A percentile compares a stretch with the other conserved stretches of the same genome.
Evolutionary conservation across 2,888 invertebrate species (phyloP).

Genomic region (Spialia ferax): DNA sequence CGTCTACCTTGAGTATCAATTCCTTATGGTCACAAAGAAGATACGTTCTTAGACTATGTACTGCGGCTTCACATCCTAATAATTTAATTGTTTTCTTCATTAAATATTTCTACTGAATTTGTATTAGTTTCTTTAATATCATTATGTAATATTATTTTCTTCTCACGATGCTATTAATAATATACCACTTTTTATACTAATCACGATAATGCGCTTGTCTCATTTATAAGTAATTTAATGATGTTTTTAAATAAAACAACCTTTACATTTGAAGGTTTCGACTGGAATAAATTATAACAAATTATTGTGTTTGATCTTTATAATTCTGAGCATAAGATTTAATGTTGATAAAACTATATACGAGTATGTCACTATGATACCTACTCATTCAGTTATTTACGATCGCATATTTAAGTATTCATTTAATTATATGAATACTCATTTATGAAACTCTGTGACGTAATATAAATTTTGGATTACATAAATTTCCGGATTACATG

Average conservation of each 20-base stretch:
- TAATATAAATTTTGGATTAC: neutral
- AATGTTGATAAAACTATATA: neutral
- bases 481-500: neutral
- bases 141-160: neutral
- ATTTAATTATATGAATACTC: neutral
- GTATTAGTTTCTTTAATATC: neutral
- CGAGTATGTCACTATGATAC: neutral
- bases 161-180: neutral
- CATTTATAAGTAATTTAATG: slow-evolving; percentile 2
- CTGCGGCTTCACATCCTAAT: too few species aligned
- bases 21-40: too few species aligned
- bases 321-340: neutral
- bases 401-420: neutral
- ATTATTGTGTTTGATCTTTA: neutral
- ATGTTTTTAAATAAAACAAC: slow-evolving; percentile 1
- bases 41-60: too few species aligned
- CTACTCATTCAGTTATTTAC: slow-evolving; percentile 1
- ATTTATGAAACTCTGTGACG: neutral
- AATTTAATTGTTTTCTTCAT: too few species aligned
- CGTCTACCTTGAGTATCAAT: too few species aligned
- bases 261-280: neutral
- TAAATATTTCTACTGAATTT: too few species aligned
- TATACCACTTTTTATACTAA: neutral
- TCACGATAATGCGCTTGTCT: neutral
- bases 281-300: neutral